phyloP scores from a whole-genome alignment of 2,113 vertebrate genomes.

The Alectura lathami region DNA sequence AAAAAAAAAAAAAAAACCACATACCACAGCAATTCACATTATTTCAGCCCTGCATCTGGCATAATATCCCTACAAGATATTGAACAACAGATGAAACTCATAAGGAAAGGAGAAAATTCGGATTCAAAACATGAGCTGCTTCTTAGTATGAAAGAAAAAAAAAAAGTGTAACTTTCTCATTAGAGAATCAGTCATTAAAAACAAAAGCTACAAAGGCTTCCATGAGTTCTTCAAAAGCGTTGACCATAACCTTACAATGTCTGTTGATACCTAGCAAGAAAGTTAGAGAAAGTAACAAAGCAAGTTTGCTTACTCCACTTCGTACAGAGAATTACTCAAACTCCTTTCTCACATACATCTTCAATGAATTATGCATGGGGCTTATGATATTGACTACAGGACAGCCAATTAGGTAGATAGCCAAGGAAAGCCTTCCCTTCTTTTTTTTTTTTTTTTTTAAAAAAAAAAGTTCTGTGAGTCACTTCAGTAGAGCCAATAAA shows the following conservation, averaged over 20 bases:
- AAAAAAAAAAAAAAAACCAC: not conserved
- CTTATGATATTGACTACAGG: not conserved
- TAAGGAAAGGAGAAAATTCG: not conserved
- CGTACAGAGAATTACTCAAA: not conserved
- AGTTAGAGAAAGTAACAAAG: not conserved
- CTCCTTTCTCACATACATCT: not conserved
- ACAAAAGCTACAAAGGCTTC: not conserved
- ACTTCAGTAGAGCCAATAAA: not conserved
- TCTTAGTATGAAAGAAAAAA: not conserved
- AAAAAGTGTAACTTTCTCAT: not conserved
- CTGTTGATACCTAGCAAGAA: not conserved
- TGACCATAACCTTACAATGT: not conserved
- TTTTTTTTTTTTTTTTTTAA: too few relatives aligned
- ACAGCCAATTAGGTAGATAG: not conserved
- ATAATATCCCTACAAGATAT: not conserved
- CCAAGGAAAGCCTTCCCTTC: not conserved
- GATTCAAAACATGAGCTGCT: not conserved
- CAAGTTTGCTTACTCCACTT: not conserved
- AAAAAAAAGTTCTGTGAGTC: not conserved
- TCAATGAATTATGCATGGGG: not conserved
- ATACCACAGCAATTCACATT: not conserved
- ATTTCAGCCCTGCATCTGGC: not conserved
- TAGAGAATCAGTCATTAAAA: constrained; percentile 18
- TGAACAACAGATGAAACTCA: not conserved
- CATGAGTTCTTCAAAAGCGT: not conserved